Conservation (phyloP, 2,113 vertebrate species). For the Cryptomyrus ogoouensis region DNA sequence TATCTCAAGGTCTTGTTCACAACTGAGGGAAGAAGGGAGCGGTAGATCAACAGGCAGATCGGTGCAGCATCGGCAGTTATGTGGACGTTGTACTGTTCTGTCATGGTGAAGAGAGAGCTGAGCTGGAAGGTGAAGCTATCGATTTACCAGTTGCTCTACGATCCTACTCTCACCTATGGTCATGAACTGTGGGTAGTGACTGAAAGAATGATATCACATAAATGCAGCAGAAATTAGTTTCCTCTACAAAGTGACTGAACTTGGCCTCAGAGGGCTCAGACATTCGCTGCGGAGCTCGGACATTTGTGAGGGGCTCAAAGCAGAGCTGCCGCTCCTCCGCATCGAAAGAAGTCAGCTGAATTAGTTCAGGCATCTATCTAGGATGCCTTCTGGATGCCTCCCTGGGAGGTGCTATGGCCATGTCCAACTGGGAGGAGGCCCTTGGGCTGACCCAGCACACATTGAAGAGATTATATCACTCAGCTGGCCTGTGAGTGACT, state of each 20-base stretch:
- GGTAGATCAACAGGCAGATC: background rate
- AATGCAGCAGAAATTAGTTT: background rate
- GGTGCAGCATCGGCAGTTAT: background rate
- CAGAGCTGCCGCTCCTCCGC: background rate
- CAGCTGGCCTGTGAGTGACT: background rate
- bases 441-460: background rate
- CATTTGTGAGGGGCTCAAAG: background rate
- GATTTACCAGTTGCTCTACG: background rate
- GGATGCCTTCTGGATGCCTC: background rate
- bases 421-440: background rate
- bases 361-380: background rate
- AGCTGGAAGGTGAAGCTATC: background rate
- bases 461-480: background rate
- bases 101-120: background rate
- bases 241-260: background rate
- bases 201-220: background rate
- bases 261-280: background rate
- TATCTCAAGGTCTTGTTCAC: background rate
- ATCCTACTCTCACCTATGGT: background rate
- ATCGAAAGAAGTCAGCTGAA: background rate
- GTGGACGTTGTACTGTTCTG: background rate
- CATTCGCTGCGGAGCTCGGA: background rate
- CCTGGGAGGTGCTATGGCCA: background rate
- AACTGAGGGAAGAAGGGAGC: background rate
- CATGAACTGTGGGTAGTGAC: background rate